phyloP scores from a whole-genome alignment of 2,797 vertebrate genomes.

The Yasuhikotakia modesta region DNA sequence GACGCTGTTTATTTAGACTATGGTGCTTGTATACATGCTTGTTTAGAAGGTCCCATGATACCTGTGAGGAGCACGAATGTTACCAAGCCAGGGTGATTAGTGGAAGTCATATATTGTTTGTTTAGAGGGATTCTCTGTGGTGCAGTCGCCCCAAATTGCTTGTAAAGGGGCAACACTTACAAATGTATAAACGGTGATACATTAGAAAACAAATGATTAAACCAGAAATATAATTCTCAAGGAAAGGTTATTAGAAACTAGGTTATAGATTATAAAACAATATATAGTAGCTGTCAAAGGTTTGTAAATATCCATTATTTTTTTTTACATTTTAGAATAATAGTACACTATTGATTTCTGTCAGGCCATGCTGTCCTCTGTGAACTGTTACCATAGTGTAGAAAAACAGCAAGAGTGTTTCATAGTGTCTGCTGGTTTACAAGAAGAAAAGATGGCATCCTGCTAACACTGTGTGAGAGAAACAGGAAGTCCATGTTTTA shows the following conservation, averaged over 20 bases:
- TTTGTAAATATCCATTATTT: too few relatives aligned
- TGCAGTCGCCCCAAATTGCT: not conserved
- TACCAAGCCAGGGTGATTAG: not conserved
- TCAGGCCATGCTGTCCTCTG: not conserved
- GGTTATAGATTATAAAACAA: too few relatives aligned
- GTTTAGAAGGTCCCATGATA: not conserved
- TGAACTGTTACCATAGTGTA: not conserved
- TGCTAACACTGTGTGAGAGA: not conserved
- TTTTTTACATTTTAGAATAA: too few relatives aligned
- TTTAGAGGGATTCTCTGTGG: too few relatives aligned
- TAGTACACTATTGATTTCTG: not conserved
- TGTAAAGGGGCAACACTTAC: not conserved
- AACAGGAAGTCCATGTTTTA: not conserved
- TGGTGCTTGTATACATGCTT: not conserved
- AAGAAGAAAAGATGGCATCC: not conserved
- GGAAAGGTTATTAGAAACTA: too few relatives aligned
- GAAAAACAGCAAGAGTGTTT: not conserved
- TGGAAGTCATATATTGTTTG: too few relatives aligned
- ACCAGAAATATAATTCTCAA: too few relatives aligned
- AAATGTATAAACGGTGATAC: not conserved
- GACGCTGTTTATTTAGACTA: not conserved
- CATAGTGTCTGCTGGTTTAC: not conserved
- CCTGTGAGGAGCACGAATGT: not conserved
- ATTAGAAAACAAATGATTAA: too few relatives aligned
- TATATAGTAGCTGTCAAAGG: too few relatives aligned